Base-by-base conservation (phyloP, 2,113 vertebrate genomes). In the Hydrolagus affinis region DNA sequence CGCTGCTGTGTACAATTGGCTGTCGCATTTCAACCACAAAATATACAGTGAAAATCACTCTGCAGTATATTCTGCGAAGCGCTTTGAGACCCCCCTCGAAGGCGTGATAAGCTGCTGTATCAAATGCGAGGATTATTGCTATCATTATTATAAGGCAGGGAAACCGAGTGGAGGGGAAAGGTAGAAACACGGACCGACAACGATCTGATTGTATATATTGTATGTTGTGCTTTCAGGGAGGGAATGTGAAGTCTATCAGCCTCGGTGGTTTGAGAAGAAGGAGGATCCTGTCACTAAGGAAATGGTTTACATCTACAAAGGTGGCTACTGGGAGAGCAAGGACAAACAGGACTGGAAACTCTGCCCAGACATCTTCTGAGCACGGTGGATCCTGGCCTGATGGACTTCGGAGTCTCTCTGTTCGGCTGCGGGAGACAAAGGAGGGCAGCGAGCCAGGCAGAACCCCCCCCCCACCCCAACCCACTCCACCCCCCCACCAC, bases 311-410 rank as follows among this genome's bases (percentile, higher is more conserved):
- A 88, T 96, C 86, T 99, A 99, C 90, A 98, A 95, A 89, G 98
- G 98, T 0, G 96, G 97, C 85, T 99, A 99, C 93, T 99, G 98
- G 98, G 98, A 99, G 89, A 88, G 95, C 85, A 99, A 98, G 91
- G 97, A 98, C 56, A 93, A 86, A 86, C 94, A 96, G 89, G 95
- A 98, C 92, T 99, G 98, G 98, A 94, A 89, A 17, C 77, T 87
- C 86, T 98, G 96, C 90, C 95, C 96, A 0, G 90, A 95, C 89
- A 98, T 99, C 93, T 99, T 98, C 94, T 99, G 95, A 96, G 90
- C 85, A 1, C 56, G 83, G 60, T 83, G 70, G 17, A 68, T 85
- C 72, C 17, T 8, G 21, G 87, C 86, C 86, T 70, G 87, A 83
- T 23, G 85, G 85, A 88, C 71, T 69, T 83, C 17, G 59, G 85